Conservation (phyloP, 2,888 invertebrate genomes). For the Synanthedon vespiformis region DNA sequence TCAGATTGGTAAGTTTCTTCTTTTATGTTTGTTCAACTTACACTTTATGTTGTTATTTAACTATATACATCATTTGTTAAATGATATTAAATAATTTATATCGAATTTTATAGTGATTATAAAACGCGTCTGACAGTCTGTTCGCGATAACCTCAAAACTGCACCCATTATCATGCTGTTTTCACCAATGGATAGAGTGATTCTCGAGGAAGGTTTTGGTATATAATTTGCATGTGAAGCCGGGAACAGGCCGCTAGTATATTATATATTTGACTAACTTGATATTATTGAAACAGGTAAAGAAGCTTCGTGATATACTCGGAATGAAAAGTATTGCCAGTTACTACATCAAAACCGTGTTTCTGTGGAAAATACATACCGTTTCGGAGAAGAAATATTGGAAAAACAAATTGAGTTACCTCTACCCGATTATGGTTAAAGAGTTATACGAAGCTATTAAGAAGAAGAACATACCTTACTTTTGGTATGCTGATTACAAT, state of each 20-base stretch:
- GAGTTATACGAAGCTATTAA: conserved; percentile 32
- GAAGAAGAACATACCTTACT: conserved; percentile 39
- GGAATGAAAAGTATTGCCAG: conserved; percentile 59
- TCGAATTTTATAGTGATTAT: no score
- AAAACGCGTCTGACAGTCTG: no score
- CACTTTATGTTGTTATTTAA: no score
- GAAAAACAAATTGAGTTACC: conserved; percentile 35
- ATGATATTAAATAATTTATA: no score
- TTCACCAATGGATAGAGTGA: no score
- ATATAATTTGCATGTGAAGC: no score
- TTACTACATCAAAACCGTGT: conserved; percentile 71
- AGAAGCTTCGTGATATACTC: conserved; percentile 63
- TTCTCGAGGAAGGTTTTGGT: no score
- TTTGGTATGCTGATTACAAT: conserved; percentile 46
- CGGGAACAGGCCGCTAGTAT: no score
- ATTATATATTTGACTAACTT: no score
- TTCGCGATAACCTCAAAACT: no score
- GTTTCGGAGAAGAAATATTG: conserved; percentile 38
- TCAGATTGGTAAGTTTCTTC: conserved; percentile 38
- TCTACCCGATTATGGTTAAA: conserved; percentile 41
- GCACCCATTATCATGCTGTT: no score
- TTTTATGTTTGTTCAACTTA: not conserved
- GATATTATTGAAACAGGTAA: conserved; percentile 24
- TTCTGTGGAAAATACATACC: conserved; percentile 48
- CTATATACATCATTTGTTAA: no score